Percentiles rank a stretch among this genome's conserved stretches.
phyloP scores from a whole-genome alignment of 2,797 vertebrate genomes.

The Saxicola maurus region DNA sequence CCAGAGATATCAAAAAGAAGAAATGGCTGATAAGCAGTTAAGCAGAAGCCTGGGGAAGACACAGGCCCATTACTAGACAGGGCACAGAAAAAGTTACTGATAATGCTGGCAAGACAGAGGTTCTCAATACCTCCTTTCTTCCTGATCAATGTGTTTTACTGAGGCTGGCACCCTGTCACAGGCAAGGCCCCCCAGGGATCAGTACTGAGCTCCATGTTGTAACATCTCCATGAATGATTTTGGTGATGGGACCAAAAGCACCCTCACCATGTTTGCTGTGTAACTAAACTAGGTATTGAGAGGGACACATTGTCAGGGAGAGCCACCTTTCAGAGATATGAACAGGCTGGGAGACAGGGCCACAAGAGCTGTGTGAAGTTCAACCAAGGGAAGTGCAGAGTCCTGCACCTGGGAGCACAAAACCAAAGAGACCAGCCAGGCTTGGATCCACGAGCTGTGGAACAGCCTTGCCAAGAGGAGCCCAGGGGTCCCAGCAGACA shows the following conservation, averaged over 20 bases:
- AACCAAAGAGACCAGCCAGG: background rate
- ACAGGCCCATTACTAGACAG: background rate
- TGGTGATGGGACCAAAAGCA: too few relatives aligned
- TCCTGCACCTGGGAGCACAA: too few relatives aligned
- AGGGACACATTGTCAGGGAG: background rate
- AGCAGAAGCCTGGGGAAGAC: background rate
- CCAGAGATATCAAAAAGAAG: background rate
- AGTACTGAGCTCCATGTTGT: background rate
- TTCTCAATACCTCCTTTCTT: background rate
- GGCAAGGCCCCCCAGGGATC: background rate
- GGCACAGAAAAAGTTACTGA: background rate
- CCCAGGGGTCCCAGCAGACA: rapidly evolving
- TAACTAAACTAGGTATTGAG: background rate
- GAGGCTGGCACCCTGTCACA: background rate
- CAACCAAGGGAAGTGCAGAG: background rate
- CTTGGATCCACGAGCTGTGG: background rate
- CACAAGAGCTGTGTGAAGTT: background rate
- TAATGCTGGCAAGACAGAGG: background rate
- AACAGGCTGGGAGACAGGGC: background rate
- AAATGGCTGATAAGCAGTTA: too few relatives aligned
- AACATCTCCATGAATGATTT: background rate
- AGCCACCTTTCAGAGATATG: background rate
- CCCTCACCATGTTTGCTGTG: background rate
- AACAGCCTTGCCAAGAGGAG: background rate
- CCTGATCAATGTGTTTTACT: background rate